Evolutionary conservation across 2,888 invertebrate genomes (phyloP), one percentile per base, ranked within the genome.

Genomic region (Agrenia bidenticulata): DNA sequence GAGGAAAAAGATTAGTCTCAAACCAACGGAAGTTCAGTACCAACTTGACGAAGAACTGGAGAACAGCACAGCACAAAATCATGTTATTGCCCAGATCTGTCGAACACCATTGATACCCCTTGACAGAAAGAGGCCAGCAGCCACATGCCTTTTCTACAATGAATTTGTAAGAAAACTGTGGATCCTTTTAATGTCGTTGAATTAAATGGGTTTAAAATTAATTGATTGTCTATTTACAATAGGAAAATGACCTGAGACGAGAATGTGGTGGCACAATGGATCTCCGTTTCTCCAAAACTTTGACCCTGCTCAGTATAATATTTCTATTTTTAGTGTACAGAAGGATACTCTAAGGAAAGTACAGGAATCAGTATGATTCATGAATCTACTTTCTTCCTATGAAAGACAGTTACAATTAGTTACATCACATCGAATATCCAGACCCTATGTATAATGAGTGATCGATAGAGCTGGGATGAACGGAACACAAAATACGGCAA

Each of bases 51-150:
- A 69, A 27, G 71, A 72, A 23, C 54, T 69, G 5, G 54, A 68
- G 53, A 69, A 69, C 56, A 54, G 63, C 53, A 67, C 70, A 17
- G 61, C 42, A 23, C 63, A 67, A 45, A 70, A 70, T 54, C 67
- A 70, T 59, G 65, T 69, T 13, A 62, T 69, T 42, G 57, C 66
- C 21, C 71, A 72, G 41, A 70, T 67, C 32, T 70, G 70, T 32
- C 54, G 70, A 24, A 62, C 63, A 32, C 70, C 70, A 21, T 64
- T 63, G 55, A 13, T 66, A 7, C 62, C 37, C 23, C 51, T 67
- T 21, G 67, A 70, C 49, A 66, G 70, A 57, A 70, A 66, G 51
- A 63, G 66, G 45, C 70, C 70, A 42, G 19, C 63, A 39, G 58
- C 60, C 27, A 56, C 23, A 50, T 70, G 70, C 55, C 66, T 61